phyloP scores from a whole-genome alignment of 2,888 invertebrate genomes.

The Leptopilina myrica region DNA sequence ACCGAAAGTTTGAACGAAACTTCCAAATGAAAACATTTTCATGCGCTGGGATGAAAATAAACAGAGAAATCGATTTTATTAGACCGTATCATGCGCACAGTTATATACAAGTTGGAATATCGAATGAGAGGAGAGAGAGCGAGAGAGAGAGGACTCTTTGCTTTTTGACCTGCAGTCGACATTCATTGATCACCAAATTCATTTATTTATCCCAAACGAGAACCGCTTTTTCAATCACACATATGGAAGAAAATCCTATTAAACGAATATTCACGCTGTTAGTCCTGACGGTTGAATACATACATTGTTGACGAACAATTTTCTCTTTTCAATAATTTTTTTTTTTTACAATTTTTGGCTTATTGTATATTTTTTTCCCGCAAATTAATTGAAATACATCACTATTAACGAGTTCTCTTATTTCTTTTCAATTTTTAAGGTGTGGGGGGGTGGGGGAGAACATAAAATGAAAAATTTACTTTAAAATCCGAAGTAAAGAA shows the following conservation, averaged over 20 bases:
- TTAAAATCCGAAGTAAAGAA: too few relatives aligned
- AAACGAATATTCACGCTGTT: slow-evolving; percentile 25
- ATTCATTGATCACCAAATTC: slow-evolving; percentile 40
- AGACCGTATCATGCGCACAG: slow-evolving; percentile 55
- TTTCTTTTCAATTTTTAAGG: too few relatives aligned
- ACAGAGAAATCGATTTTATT: slow-evolving; percentile 68
- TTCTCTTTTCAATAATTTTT: too few relatives aligned
- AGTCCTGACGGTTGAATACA: neutral
- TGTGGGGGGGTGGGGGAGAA: too few relatives aligned
- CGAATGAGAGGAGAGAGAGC: slow-evolving; percentile 29
- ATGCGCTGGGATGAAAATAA: slow-evolving; percentile 61
- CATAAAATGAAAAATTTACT: too few relatives aligned
- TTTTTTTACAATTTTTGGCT: too few relatives aligned
- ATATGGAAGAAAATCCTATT: slow-evolving; percentile 20
- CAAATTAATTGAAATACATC: too few relatives aligned
- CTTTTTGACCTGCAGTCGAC: slow-evolving; percentile 30
- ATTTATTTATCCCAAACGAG: slow-evolving; percentile 41
- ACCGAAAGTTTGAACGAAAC: slow-evolving; percentile 32
- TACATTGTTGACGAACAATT: slow-evolving; percentile 15
- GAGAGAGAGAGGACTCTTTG: slow-evolving; percentile 10
- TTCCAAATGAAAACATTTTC: slow-evolving; percentile 50
- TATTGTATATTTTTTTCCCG: too few relatives aligned
- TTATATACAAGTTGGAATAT: slow-evolving; percentile 43
- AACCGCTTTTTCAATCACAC: slow-evolving; percentile 23
- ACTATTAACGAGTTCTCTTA: too few relatives aligned